Evolutionary conservation across 2,113 vertebrate genomes (phyloP), one percentile per base, ranked within the genome.

Genomic region (Pterocles burchelli): DNA sequence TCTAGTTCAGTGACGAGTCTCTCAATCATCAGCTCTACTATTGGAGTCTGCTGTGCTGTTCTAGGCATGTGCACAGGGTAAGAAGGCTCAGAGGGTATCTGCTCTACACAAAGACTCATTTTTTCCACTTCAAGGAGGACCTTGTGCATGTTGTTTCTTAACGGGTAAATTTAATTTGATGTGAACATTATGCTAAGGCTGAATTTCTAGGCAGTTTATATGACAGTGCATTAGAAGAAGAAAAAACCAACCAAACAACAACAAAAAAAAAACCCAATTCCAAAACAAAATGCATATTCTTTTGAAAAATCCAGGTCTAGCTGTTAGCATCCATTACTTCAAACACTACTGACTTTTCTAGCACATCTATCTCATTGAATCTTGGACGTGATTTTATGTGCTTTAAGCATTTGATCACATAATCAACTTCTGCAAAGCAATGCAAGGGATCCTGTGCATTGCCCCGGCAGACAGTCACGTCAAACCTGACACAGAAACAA

Each of bases 281-380:
- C 36, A 87, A 87, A 92, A 0, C 14, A 91, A 90, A 92, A 65
- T 0, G 26, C 51, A 68, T 79, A 95, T 96, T 93, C 57, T 88
- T 96, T 94, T 88, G 87, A 91, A 96, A 95, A 96, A 94, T 82
- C 68, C 66, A 92, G 89, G 76, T 95, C 62, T 87, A 74, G 51
- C 75, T 90, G 75, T 95, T 96, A 88, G 48, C 0, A 0, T 89
- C 74, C 76, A 57, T 95, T 92, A 95, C 67, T 92, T 92, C 88
- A 93, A 95, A 88, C 85, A 96, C 91, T 96, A 70, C 85, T 94
- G 93, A 92, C 93, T 96, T 88, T 95, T 95, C 88, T 94, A 65
- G 77, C 91, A 72, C 80, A 85, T 90, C 83, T 92, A 67, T 95
- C 91, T 92, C 83, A 46, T 83, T n/a, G 89, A 34, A 84, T 82